Base-by-base conservation (phyloP, 2,113 vertebrate species). In the Heterotis niloticus region DNA sequence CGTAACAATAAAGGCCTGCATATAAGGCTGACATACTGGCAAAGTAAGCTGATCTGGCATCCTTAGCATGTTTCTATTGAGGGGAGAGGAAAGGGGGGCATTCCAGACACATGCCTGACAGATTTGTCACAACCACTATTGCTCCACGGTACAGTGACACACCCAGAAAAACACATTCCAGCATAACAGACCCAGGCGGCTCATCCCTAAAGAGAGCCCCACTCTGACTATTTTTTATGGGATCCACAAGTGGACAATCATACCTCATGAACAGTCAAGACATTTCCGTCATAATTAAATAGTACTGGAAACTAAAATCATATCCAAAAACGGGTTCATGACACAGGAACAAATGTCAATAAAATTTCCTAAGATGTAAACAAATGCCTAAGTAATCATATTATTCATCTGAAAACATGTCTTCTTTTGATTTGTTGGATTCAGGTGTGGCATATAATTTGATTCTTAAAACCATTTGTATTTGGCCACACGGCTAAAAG, bases 101-200 rank as follows among this genome's bases (percentile, higher is more conserved):
- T 80, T 82, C 85, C 81, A 85, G 76, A 84, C 77, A 4, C 84
- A 84, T 83, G 81, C 82, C 80, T 81, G 83, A 84, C 17, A 29
- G 75, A 82, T 64, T 75, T 76, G 80, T 80, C 82, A 86, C 80
- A 76, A 83, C 74, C 57, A 16, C 74, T 57, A 23, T 57, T 23
- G 11, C 73, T 24, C 16, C 66, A 66, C 28, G 67, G 34, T 52
- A 64, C n/a, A 72, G 44, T 29, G 70, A 79, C 79, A 78, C 65
- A 26, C 66, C 68, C 60, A 20, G 62, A 5, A 67, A 62, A 57
- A 34, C 71, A 74, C 28, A 75, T 65, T 28, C 70, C 70, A 5
- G 1, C 67, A 59, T 2, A 60, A 44, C 60, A 1, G n/a, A 17
- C 16, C 23, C 71, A 17, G 10, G 1, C 18, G 28, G 5, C 64